Evolutionary conservation across 2,797 vertebrate genomes (phyloP).

Genomic region (Pangasius larnaudii): DNA sequence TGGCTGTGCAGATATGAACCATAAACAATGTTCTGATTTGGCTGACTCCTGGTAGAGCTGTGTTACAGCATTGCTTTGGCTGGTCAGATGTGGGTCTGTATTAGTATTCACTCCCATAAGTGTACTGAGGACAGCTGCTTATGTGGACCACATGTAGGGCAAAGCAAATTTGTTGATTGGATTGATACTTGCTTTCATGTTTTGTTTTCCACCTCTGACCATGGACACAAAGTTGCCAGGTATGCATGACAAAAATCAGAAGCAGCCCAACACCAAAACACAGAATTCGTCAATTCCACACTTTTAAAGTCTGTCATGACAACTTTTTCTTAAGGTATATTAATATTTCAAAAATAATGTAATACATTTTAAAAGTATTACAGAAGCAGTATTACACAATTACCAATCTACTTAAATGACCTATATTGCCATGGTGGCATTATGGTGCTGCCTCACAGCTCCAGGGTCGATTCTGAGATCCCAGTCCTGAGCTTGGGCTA

Average conservation of each 20-base stretch:
- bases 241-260: background rate
- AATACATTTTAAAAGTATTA: background rate
- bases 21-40: background rate
- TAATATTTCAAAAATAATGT: background rate
- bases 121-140: background rate
- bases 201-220: background rate
- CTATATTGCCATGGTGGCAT: background rate
- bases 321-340: background rate
- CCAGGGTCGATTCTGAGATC: background rate
- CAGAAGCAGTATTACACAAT: background rate
- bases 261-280: background rate
- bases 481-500: background rate
- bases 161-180: background rate
- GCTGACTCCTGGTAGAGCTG: background rate
- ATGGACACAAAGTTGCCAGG: background rate
- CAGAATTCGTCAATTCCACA: background rate
- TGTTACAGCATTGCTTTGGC: background rate
- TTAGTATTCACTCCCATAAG: background rate
- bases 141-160: background rate
- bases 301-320: background rate
- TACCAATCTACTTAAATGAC: background rate
- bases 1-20: background rate
- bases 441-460: background rate
- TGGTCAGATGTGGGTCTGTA: background rate
- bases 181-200: background rate